A percentile compares a stretch with the other conserved stretches of the same genome.
These are phyloP conservation scores for Pyrocephalus nanus DNA, from an alignment of 2,797 vertebrate genomes.

Conservation along the genomic window DNA sequence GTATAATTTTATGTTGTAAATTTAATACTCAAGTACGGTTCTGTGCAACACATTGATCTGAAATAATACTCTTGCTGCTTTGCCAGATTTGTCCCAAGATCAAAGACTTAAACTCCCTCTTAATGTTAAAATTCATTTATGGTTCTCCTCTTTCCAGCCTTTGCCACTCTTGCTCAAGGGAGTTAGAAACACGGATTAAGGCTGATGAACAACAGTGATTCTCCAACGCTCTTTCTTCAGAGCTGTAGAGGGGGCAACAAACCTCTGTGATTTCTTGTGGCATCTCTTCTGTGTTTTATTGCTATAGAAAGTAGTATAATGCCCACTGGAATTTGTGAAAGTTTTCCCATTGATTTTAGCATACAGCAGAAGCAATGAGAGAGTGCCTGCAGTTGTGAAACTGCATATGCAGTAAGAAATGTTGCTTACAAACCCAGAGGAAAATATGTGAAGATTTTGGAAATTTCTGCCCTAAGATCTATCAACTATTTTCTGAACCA, in stretches of 20 bases:
- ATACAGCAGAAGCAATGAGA: not conserved
- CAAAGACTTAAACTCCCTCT: not conserved
- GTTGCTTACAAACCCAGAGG: not conserved
- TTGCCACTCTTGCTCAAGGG: not conserved
- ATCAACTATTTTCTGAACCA: conserved; percentile 39
- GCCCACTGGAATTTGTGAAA: not conserved
- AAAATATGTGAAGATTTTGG: not conserved
- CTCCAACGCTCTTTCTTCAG: not conserved
- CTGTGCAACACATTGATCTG: not conserved
- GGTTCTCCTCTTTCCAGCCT: not conserved
- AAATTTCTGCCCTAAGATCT: conserved; percentile 33
- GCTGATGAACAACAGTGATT: not conserved
- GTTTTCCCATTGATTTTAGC: not conserved
- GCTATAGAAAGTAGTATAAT: not conserved
- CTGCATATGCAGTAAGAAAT: not conserved
- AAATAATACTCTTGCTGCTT: not conserved
- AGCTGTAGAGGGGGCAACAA: not conserved
- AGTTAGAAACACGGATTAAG: not conserved
- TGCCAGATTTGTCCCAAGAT: not conserved
- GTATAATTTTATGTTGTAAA: not conserved
- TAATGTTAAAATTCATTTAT: not conserved
- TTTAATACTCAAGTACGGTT: not conserved
- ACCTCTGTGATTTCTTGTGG: not conserved
- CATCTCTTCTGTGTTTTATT: not conserved
- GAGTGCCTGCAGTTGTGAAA: not conserved